Evolutionary conservation across 2,797 vertebrate genomes (phyloP), one percentile per base, ranked within the genome.

Genomic region (Esox masquinongy): DNA sequence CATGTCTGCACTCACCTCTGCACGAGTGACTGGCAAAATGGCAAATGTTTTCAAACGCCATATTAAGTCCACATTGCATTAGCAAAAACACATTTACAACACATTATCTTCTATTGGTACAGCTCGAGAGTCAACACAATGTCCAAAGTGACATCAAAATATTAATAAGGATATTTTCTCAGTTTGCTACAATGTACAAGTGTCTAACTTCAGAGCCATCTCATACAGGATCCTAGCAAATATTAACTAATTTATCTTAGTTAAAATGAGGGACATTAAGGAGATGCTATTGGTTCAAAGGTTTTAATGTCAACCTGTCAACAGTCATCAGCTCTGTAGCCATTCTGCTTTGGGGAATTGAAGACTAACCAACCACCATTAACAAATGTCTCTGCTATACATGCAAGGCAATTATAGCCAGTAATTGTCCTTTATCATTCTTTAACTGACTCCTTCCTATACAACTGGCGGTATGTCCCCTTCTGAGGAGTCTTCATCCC

Each of bases 381-480:
- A 67, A 77, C 70, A 72, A 66, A 36, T 5, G 7, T 49, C 59
- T 79, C 73, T 74, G 47, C 80, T 73, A 75, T 26, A 73, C 67
- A 70, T 50, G 64, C 69, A 70, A 70, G 8, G 73, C 63, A n/a
- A 69, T 63, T 43, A 56, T 11, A 24, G 34, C 2, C 7, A 22
- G 53, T 36, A 29, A 70, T 47, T 50, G 84, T 89, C 83, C 80
- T 4, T 64, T 68, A 53, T 26, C 68, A 61, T 36, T 89, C 68
- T 63, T 36, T 90, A 83, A 90, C 68, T 0, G 51, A 80, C 81
- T 0, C 61, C 72, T 0, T 78, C 80, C 56, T 75, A 68, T 83
- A 12, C 56, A 26, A 43, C 22, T 3, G 31, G 15, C 3, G 51
- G 68, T 51, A 74, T 31, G 26, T 74, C 68, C 49, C 8, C 34